A percentile compares a stretch with the other conserved stretches of the same genome.
Evolutionary conservation across 2,113 vertebrate species (phyloP).

Genomic region (Dromaius novaehollandiae): DNA sequence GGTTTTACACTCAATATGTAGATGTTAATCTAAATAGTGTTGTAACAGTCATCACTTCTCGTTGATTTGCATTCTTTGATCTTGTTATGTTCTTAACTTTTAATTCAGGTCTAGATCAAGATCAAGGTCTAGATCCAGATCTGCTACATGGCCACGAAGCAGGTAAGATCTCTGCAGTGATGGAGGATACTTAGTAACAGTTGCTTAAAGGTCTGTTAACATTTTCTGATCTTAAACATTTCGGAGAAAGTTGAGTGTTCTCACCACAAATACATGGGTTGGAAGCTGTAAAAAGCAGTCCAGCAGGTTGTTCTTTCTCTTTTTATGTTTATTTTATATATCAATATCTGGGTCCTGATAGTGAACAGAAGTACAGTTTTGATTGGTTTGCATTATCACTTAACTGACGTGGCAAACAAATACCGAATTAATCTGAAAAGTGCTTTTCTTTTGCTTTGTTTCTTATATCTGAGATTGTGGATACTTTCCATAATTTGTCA

Average conservation of each 20-base stretch:
- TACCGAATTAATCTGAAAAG: neutral
- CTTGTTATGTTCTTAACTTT: neutral
- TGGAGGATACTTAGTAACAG: neutral
- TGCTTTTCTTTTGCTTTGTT: neutral
- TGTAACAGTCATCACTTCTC: neutral
- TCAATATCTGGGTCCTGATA: accelerated
- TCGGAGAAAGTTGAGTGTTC: neutral
- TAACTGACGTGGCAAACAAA: neutral
- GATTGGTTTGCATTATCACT: neutral
- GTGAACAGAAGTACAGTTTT: neutral
- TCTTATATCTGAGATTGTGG: neutral
- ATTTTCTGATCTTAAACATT: neutral
- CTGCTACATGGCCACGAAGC: constrained; percentile 82
- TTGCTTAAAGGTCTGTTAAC: neutral
- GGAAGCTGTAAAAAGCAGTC: neutral
- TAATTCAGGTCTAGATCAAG: constrained; percentile 79
- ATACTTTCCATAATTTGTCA: neutral
- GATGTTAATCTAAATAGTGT: neutral
- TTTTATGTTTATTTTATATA: neutral
- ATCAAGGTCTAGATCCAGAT: constrained; percentile 85
- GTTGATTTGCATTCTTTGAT: neutral
- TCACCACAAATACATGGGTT: neutral
- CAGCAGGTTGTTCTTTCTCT: neutral
- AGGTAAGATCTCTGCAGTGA: constrained; percentile 69
- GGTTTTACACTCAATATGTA: neutral